Evolutionary conservation across 2,888 invertebrate genomes (phyloP).

Genomic region (Scaptomyza parva): DNA sequence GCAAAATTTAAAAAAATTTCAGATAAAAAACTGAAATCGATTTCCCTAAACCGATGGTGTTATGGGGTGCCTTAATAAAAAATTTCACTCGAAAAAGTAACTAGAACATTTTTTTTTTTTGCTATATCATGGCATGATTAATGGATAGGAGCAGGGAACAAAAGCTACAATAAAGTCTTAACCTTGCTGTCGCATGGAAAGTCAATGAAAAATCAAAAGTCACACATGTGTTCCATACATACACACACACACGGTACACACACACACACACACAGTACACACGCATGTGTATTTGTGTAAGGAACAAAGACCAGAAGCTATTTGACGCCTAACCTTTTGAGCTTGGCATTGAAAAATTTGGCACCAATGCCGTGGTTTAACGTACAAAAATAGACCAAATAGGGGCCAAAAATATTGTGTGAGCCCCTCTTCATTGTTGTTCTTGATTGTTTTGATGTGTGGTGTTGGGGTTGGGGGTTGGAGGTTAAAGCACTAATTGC

Average conservation of each 20-base stretch:
- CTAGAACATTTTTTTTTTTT: neutral
- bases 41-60: too few species aligned
- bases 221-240: slow-evolving; percentile 17
- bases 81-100: too few species aligned
- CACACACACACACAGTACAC: slow-evolving; percentile 1
- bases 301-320: slow-evolving; percentile 31
- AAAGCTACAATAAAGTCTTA: slow-evolving; percentile 14
- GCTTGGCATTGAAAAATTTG: slow-evolving; percentile 57
- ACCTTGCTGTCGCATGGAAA: slow-evolving; percentile 45
- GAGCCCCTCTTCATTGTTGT: neutral
- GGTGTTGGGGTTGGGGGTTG: neutral
- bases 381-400: slow-evolving; percentile 37
- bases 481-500: slow-evolving; percentile 40
- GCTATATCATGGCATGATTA: neutral
- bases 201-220: slow-evolving; percentile 60
- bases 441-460: neutral
- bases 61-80: too few species aligned
- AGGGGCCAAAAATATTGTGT: slow-evolving; percentile 9
- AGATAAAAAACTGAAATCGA: neutral
- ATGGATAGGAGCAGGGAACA: slow-evolving; percentile 1
- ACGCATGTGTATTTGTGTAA: slow-evolving; percentile 9
- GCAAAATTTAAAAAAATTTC: too few species aligned
- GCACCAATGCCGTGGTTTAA: slow-evolving; percentile 6
- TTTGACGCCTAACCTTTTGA: slow-evolving; percentile 65
- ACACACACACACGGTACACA: neutral